Evolutionary conservation across 2,797 vertebrate genomes (phyloP).

Genomic region (Meriones psammophilus): DNA sequence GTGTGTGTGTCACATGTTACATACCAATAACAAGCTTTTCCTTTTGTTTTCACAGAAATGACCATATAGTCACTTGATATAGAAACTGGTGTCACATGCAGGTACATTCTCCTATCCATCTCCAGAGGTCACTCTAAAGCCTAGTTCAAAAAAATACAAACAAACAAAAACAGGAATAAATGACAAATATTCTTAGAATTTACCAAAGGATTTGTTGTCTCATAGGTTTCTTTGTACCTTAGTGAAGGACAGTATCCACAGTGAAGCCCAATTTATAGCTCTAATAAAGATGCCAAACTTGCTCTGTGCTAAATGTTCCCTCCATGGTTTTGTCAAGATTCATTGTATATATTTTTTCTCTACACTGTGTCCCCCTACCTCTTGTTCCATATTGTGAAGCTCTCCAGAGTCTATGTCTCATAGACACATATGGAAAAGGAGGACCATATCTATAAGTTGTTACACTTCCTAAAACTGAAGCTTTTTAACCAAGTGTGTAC

Average conservation of each 20-base stretch:
- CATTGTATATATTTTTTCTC: not conserved
- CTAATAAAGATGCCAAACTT: not conserved
- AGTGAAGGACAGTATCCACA: not conserved
- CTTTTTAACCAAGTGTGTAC: not conserved
- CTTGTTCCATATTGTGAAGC: not conserved
- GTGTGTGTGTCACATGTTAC: not conserved
- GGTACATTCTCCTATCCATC: not conserved
- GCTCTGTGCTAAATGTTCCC: not conserved
- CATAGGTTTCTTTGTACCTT: not conserved
- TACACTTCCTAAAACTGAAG: not conserved
- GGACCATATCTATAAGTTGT: not conserved
- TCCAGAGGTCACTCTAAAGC: not conserved
- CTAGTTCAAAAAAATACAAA: not conserved
- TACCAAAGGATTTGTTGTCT: not conserved
- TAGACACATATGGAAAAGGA: not conserved
- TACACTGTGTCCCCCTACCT: not conserved
- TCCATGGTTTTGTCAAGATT: not conserved
- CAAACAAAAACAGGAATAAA: not conserved
- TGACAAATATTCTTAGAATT: not conserved
- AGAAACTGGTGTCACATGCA: not conserved
- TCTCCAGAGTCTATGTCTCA: not conserved
- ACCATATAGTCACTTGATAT: not conserved
- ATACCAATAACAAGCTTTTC: not conserved
- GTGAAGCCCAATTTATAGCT: not conserved
- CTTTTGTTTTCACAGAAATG: not conserved